Conservation (phyloP, 2,888 invertebrate genomes). For the Nesidiocoris tenuis region DNA sequence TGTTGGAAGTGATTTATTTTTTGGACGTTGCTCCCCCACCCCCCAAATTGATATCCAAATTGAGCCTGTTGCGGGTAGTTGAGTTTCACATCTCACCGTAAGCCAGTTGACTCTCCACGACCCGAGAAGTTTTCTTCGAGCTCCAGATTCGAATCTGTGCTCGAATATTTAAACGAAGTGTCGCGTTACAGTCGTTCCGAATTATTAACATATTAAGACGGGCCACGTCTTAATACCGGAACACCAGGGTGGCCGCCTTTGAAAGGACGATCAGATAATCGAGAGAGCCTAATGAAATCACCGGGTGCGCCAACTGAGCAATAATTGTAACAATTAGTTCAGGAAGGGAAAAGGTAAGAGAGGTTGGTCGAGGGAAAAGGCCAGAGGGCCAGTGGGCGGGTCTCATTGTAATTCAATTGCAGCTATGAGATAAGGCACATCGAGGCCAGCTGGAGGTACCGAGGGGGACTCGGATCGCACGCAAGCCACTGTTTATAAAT, state of each 20-base stretch:
- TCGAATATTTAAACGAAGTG: too few relatives aligned
- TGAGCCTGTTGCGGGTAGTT: too few relatives aligned
- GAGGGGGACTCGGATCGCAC: not conserved
- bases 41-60: too few relatives aligned
- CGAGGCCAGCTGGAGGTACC: conserved; percentile 26
- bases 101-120: too few relatives aligned
- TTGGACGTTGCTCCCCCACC: too few relatives aligned
- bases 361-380: not conserved
- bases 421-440: conserved; percentile 27
- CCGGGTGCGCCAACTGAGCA: not conserved
- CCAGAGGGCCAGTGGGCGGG: not conserved
- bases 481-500: conserved; percentile 14
- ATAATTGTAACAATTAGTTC: conserved; percentile 37
- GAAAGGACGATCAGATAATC: conserved; percentile 25
- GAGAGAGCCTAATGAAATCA: conserved; percentile 3
- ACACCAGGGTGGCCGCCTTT: conserved; percentile 26
- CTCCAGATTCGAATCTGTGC: too few relatives aligned
- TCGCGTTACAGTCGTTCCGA: not conserved
- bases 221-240: conserved; percentile 9
- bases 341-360: not conserved
- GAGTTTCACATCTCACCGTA: too few relatives aligned
- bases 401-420: conserved; percentile 39
- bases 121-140: too few relatives aligned
- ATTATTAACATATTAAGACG: not conserved
- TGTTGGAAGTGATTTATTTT: too few relatives aligned